Evolutionary conservation across 53 echinoderm and acorn worm genomes (phyloP).

Genomic region (Crossaster papposus): DNA sequence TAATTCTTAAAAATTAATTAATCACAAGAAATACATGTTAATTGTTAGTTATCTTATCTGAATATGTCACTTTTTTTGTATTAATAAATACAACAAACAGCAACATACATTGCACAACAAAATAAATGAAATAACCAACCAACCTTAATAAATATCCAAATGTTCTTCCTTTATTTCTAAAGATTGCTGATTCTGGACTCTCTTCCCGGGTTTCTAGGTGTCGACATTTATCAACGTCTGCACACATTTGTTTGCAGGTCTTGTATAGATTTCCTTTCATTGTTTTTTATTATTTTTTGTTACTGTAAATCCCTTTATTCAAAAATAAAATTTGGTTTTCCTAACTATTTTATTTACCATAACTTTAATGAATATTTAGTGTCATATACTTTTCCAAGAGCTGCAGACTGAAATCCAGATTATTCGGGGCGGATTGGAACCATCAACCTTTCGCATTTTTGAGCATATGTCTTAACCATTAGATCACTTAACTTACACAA

Average conservation of each 20-base stretch:
- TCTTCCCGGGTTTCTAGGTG: neutral
- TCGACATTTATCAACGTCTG: neutral
- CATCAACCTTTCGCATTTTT: no score
- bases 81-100: neutral
- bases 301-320: no score
- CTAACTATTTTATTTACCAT: no score
- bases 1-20: no score
- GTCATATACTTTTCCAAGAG: no score
- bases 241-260: constrained; percentile 6
- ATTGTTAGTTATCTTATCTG: neutral
- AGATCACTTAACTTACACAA: no score
- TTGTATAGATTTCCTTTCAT: neutral
- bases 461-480: no score
- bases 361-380: no score
- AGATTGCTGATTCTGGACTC: constrained; percentile 1
- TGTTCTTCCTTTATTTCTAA: neutral
- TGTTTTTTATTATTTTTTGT: neutral
- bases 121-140: neutral
- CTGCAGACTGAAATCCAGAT: no score
- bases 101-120: neutral
- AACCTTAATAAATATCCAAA: neutral
- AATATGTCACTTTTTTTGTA: neutral
- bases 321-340: no score
- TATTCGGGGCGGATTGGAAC: no score
- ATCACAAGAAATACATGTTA: no score